Conservation (phyloP, 2,113 vertebrate species). For the Enhydra lutris region DNA sequence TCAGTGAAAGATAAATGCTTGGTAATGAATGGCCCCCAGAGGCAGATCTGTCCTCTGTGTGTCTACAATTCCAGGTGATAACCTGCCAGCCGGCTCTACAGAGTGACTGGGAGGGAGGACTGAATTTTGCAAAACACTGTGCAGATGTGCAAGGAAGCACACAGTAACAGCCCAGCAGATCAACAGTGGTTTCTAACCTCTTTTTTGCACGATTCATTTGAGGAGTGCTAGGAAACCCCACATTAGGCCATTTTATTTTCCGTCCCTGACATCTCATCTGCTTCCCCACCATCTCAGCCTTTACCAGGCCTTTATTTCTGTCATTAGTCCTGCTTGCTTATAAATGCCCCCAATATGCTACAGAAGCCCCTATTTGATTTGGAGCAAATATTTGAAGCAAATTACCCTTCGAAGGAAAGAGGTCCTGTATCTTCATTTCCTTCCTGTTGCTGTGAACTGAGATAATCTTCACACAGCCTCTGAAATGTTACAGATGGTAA, state of each 20-base stretch:
- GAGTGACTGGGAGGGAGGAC: not conserved
- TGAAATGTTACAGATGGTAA: not conserved
- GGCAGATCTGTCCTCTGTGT: not conserved
- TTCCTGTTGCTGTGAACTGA: not conserved
- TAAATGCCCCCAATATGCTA: not conserved
- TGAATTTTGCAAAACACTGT: not conserved
- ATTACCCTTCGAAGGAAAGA: not conserved
- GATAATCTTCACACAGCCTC: not conserved
- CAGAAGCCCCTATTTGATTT: not conserved
- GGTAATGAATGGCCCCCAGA: not conserved
- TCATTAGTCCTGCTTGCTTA: not conserved
- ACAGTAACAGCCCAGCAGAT: not conserved
- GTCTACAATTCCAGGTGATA: not conserved
- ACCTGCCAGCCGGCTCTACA: not conserved
- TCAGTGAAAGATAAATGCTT: not conserved
- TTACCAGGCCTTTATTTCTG: not conserved
- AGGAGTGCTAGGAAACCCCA: not conserved
- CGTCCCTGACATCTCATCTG: not conserved
- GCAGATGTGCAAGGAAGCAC: not conserved
- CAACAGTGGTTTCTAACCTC: not conserved
- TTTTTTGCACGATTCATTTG: not conserved
- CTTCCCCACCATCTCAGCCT: not conserved
- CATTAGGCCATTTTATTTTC: not conserved
- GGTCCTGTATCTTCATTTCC: not conserved
- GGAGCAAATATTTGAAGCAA: not conserved